These are phyloP conservation scores for Actenoides lindsayi DNA, from an alignment of 2,113 vertebrate genomes.

Conservation along the genomic window DNA sequence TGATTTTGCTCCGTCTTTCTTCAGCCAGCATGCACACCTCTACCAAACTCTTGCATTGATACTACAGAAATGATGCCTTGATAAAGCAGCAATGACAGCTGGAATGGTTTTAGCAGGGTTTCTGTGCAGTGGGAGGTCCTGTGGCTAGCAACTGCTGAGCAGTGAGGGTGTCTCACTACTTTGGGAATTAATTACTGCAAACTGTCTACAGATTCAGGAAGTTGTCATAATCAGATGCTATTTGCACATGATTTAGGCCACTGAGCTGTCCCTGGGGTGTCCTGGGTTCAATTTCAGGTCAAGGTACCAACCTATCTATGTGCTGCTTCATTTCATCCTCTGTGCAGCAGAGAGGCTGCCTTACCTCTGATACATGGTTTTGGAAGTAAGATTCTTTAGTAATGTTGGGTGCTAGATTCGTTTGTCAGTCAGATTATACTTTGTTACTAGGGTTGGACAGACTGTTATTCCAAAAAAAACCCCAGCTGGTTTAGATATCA, in stretches of 20 bases:
- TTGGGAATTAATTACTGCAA: background rate
- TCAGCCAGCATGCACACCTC: background rate
- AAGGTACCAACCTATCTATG: background rate
- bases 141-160: background rate
- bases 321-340: background rate
- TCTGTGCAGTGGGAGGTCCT: background rate
- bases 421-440: background rate
- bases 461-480: background rate
- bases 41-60: background rate
- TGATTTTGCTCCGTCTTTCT: background rate
- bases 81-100: background rate
- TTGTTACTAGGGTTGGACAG: background rate
- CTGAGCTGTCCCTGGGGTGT: background rate
- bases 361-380: rapidly evolving
- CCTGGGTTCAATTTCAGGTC: background rate
- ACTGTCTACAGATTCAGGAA: background rate
- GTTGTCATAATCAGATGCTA: background rate
- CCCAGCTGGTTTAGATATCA: background rate
- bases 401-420: rapidly evolving
- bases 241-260: background rate
- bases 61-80: background rate
- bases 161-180: background rate
- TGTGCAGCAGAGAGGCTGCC: background rate
- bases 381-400: background rate
- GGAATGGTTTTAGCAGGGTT: background rate